These are phyloP conservation scores for Alitta virens DNA, from an alignment of 2,888 invertebrate genomes.

Conservation along the genomic window DNA sequence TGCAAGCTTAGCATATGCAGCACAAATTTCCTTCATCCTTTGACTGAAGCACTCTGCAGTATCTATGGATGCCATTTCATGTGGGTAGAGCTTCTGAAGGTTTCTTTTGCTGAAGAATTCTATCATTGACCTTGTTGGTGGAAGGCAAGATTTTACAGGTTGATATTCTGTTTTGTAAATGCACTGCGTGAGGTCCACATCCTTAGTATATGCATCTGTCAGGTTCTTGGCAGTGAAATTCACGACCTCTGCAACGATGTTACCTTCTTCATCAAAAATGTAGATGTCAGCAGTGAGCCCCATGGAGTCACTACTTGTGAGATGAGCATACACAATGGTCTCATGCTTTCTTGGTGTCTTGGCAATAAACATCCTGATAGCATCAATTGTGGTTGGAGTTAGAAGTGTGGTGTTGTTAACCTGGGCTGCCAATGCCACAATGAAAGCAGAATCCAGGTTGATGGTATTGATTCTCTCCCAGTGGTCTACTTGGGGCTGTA, in stretches of 20 bases:
- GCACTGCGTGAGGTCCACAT: slow-evolving; percentile 5
- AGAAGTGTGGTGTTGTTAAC: slow-evolving; percentile 1
- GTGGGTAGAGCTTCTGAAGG: slow-evolving; percentile 10
- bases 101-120: neutral
- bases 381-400: neutral
- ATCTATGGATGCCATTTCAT: neutral
- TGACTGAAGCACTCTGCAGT: neutral
- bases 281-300: slow-evolving; percentile 4
- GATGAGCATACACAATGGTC: neutral
- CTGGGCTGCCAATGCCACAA: slow-evolving; percentile 4
- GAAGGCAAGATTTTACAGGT: slow-evolving; percentile 1
- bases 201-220: neutral
- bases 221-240: slow-evolving; percentile 10
- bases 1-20: slow-evolving; percentile 4
- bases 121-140: neutral
- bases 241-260: slow-evolving; percentile 9
- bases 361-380: neutral
- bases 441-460: slow-evolving; percentile 9
- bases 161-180: slow-evolving; percentile 15
- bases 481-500: neutral
- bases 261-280: slow-evolving; percentile 5
- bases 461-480: slow-evolving; percentile 1
- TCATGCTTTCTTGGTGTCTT: neutral
- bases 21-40: neutral
- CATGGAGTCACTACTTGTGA: neutral